phyloP scores from a whole-genome alignment of 2,797 vertebrate genomes.

The Rhodeus uyekii region DNA sequence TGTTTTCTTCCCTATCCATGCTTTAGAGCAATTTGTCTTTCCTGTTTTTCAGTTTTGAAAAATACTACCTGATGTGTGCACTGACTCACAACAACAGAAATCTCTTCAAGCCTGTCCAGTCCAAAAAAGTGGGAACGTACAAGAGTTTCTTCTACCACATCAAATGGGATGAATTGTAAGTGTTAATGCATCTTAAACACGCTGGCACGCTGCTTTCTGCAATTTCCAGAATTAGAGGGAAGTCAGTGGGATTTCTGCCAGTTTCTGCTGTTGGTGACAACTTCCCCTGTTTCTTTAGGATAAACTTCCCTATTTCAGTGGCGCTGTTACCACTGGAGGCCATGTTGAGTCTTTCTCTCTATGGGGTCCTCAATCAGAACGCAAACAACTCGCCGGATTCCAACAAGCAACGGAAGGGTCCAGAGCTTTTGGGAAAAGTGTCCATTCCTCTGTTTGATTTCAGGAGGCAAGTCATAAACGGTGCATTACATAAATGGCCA shows the following conservation, averaged over 20 bases:
- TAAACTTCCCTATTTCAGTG: conserved; percentile 94
- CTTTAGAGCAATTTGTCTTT: conserved; percentile 1
- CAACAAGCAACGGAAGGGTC: conserved; percentile 92
- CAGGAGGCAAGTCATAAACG: conserved; percentile 78
- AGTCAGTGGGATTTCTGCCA: neutral
- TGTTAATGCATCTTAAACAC: conserved; percentile 45
- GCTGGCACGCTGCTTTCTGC: neutral
- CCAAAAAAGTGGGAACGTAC: conserved; percentile 95
- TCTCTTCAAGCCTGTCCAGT: conserved; percentile 94
- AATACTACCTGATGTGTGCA: conserved; percentile 94
- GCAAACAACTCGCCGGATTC: conserved; percentile 91
- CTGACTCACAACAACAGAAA: conserved; percentile 94
- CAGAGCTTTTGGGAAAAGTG: conserved; percentile 90
- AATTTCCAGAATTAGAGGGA: neutral
- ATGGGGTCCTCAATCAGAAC: conserved; percentile 90
- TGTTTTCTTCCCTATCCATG: neutral
- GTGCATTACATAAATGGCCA: neutral
- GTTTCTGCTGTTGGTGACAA: conserved; percentile 5
- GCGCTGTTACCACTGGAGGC: conserved; percentile 94
- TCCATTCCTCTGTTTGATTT: conserved; percentile 94
- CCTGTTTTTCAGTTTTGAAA: conserved; percentile 86
- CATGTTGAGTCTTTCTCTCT: conserved; percentile 86
- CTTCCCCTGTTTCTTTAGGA: conserved; percentile 72
- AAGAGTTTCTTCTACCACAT: conserved; percentile 98
- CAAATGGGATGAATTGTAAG: conserved; percentile 98